Base-by-base conservation (phyloP, 1,140 invertebrate genomes). In the Leptinotarsa lineolata region DNA sequence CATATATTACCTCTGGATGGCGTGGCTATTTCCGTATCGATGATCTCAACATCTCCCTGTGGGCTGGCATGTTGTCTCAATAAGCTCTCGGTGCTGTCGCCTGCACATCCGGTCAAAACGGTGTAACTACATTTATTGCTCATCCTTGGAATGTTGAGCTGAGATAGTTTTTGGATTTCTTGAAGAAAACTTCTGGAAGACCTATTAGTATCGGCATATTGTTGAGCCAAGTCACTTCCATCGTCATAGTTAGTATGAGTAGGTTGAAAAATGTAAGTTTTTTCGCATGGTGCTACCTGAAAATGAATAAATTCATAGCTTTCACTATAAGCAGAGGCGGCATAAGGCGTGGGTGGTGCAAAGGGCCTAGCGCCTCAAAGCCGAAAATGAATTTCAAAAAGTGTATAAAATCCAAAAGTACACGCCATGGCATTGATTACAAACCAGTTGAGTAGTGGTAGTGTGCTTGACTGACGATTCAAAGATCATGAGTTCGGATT, bases 111-210 rank as follows among this genome's bases (percentile, higher is more conserved):
- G 46, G 87, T 88, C n/a, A 93, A 85, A 15, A 91, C 91, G 24
- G 88, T 90, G 81, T 93, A 93, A 75, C 89, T 92, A 81, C 91
- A 91, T 79, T 90, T 90, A 30, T 86, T 90, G 72, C 90, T 90
- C 2, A 92, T 83, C 66, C 90, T 86, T 0, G 91, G 90, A 45
- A 93, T 84, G 83, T 92, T 92, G 72, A 93, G 89, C 77, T 92
- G 89, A 4, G 91, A 92, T 4, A 93, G 80, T 81, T 93, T 92
- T 2, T 91, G 90, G 46, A 93, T 92, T 80, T 93, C 92, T 59
- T 90, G 88, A 0, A 81, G 72, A 63, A 81, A 79, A 72, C 79
- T 77, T 58, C 73, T 80, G 70, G 76, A 71, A 72, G 75, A 45
- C 45, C 71, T 73, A 44, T 75, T 72, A 12, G 76, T 70, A 58